Base-by-base conservation (phyloP, 2,113 vertebrate species). In the Todiramphus chloris region DNA sequence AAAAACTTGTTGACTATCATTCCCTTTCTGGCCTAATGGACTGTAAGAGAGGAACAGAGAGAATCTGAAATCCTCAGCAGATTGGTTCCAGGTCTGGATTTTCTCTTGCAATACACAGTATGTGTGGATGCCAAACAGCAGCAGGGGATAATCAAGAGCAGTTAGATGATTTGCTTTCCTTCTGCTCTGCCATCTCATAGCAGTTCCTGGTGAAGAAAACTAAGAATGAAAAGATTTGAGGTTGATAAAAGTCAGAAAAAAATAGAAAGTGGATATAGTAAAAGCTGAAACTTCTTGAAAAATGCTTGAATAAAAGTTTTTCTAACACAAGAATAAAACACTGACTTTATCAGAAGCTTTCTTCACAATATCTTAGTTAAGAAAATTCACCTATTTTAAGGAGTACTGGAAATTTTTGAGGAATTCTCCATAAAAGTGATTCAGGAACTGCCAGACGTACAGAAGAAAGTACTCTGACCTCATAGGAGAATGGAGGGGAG, bases 61-160 rank as follows among this genome's bases (percentile, higher is more conserved):
- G 74, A 96, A 97, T 91, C 77, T 96, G 91, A 96, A 96, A 72
- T 74, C n/a, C 95, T 96, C 95, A 95, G 94, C 94, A 97, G 69
- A 96, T 91, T 96, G 66, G 48, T 96, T 94, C 93, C 89, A 94
- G 93, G 89, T 93, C 93, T 95, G 91, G 89, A 58, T 93, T 94
- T 89, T 84, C 87, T 96, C 83, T 91, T 91, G 87, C 89, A 84
- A 25, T 75, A 33, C 16, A 46, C 56, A 87, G 68, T 64, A 58
- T 48, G 48, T 72, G 39, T 53, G 74, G 62, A 91, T 96, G 96
- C 93, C 93, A 96, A 91, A 83, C 77, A 96, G 83, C 95, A 96
- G 95, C 95, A 95, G 95, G 95, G 87, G 95, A 96, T 44, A 89
- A 87, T 87, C 69, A 84, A 84, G 51, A 90, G 69, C 46, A 27